Conservation (phyloP, 2,888 invertebrate genomes). For the Therioaphis trifolii region DNA sequence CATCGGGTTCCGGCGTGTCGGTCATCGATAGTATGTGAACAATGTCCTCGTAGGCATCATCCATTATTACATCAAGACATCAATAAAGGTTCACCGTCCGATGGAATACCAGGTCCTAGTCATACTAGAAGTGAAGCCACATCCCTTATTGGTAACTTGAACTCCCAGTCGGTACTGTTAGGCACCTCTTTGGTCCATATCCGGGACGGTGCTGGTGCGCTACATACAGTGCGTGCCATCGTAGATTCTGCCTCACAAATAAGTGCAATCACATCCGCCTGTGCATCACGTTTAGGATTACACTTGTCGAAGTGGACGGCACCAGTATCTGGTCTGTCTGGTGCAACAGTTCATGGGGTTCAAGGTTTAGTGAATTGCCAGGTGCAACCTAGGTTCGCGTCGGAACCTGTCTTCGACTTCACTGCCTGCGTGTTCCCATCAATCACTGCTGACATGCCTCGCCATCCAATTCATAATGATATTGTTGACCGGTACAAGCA, state of each 20-base stretch:
- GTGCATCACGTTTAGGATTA: background rate
- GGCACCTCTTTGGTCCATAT: too few relatives aligned
- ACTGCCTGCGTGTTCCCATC: too few relatives aligned
- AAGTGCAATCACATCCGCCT: slow-evolving; percentile 10
- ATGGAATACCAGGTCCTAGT: too few relatives aligned
- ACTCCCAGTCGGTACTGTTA: too few relatives aligned
- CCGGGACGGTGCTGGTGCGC: too few relatives aligned
- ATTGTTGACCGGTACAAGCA: slow-evolving; percentile 17
- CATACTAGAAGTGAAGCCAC: too few relatives aligned
- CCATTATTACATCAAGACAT: background rate
- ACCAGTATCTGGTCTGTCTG: background rate
- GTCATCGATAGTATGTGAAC: background rate
- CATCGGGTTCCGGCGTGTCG: background rate
- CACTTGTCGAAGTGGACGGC: background rate
- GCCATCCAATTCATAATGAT: background rate
- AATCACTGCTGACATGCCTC: background rate
- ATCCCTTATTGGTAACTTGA: too few relatives aligned
- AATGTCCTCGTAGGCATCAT: background rate
- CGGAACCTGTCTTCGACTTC: background rate
- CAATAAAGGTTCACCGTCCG: too few relatives aligned
- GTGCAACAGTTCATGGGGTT: too few relatives aligned
- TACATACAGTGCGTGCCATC: background rate
- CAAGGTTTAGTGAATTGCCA: background rate
- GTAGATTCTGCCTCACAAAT: slow-evolving; percentile 30
- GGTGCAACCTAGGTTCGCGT: background rate